These are phyloP conservation scores for Aphodius sticticus DNA, from an alignment of 2,888 invertebrate genomes.

Conservation along the genomic window DNA sequence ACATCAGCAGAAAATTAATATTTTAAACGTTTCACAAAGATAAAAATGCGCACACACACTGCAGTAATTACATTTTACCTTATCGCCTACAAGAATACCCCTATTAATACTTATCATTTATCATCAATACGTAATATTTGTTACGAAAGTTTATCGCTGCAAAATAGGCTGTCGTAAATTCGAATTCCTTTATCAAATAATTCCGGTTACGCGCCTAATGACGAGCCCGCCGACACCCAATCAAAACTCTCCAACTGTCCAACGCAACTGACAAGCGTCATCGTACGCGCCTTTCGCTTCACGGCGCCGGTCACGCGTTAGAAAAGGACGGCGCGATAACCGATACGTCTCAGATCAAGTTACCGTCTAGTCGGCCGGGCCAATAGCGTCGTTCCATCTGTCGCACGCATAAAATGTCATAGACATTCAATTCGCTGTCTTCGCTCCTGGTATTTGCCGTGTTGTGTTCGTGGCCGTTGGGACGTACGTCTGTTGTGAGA, in stretches of 20 bases:
- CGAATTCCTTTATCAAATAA: constrained; percentile 24
- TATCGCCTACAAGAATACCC: too few species aligned
- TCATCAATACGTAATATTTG: background rate
- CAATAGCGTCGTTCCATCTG: constrained; percentile 61
- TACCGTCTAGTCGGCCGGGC: constrained; percentile 39
- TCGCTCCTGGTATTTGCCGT: background rate
- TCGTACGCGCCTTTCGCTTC: constrained; percentile 13
- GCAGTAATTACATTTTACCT: too few species aligned
- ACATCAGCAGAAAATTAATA: background rate
- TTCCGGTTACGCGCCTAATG: constrained; percentile 30
- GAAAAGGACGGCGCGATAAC: background rate
- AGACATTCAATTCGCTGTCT: constrained; percentile 18
- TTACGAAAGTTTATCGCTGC: background rate
- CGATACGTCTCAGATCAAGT: constrained; percentile 22
- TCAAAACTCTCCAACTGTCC: constrained; percentile 70
- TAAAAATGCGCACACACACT: too few species aligned
- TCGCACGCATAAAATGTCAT: constrained; percentile 47
- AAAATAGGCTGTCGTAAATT: background rate
- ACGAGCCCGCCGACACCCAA: constrained; percentile 26
- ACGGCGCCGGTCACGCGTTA: background rate
- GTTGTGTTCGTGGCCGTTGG: background rate
- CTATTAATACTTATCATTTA: too few species aligned
- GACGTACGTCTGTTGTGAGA: constrained; percentile 27
- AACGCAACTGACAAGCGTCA: constrained; percentile 20
- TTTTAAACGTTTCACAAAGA: background rate